Evolutionary conservation across 2,888 invertebrate genomes (phyloP).

Genomic region (Thyatira batis): DNA sequence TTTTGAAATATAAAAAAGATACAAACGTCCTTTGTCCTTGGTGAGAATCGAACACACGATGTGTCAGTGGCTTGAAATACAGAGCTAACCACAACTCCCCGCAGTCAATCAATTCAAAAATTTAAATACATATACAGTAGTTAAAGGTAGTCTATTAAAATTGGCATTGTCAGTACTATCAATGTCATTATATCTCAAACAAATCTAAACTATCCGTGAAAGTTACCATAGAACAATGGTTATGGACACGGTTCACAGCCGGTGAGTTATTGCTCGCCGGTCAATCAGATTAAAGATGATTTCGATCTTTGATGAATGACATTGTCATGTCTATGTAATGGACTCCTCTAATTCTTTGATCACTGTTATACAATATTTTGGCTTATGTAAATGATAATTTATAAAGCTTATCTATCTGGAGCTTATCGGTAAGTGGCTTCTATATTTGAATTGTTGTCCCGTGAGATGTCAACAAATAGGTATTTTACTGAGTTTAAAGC

Average conservation of each 20-base stretch:
- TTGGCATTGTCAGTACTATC: conserved; percentile 30
- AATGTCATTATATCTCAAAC: conserved; percentile 16
- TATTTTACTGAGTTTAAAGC: too few species aligned
- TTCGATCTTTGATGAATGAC: conserved; percentile 1
- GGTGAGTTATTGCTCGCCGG: conserved; percentile 20
- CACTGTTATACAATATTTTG: neutral
- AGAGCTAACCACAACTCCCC: too few species aligned
- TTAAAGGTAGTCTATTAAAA: conserved; percentile 15
- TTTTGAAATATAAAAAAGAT: too few species aligned
- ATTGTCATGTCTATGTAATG: neutral
- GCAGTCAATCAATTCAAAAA: too few species aligned
- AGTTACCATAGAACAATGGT: conserved; percentile 41
- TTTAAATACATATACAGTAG: neutral
- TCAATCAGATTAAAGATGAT: conserved; percentile 10
- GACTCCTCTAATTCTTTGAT: neutral
- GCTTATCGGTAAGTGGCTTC: neutral
- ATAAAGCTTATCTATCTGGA: too few species aligned
- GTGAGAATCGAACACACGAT: too few species aligned
- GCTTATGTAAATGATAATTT: neutral
- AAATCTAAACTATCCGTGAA: conserved; percentile 36
- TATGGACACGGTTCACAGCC: conserved; percentile 12
- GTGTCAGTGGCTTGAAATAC: too few species aligned
- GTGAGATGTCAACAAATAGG: neutral
- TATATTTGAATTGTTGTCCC: too few species aligned
- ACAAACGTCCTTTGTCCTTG: too few species aligned